These are phyloP conservation scores for Clusia tigrina DNA, from an alignment of 2,888 invertebrate genomes.

Conservation along the genomic window DNA sequence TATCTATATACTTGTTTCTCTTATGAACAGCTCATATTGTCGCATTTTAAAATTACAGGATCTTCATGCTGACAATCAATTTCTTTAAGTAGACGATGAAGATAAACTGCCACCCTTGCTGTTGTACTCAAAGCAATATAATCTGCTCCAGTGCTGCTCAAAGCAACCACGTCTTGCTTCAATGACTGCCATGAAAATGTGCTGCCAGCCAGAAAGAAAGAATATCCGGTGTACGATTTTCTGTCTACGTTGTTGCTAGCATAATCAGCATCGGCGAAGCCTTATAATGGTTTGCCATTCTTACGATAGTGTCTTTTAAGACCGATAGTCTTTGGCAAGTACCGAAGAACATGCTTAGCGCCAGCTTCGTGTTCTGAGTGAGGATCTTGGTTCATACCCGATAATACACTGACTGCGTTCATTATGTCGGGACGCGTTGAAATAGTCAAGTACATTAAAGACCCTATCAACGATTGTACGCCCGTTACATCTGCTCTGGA, in stretches of 20 bases:
- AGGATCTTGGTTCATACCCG: not conserved
- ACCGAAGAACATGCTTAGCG: slow-evolving; percentile 22
- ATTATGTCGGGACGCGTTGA: no score
- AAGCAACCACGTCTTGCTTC: slow-evolving; percentile 33
- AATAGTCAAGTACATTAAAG: no score
- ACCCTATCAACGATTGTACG: no score
- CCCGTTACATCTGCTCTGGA: no score
- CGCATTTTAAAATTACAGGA: no score
- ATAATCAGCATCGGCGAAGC: slow-evolving; percentile 38
- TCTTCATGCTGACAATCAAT: no score
- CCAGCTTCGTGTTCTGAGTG: slow-evolving; percentile 7
- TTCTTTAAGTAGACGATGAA: no score
- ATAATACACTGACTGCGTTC: no score
- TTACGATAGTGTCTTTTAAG: slow-evolving; percentile 22
- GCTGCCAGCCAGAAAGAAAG: slow-evolving; percentile 26
- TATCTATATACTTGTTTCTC: no score
- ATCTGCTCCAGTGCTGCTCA: slow-evolving; percentile 32
- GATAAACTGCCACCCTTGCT: slow-evolving; percentile 17
- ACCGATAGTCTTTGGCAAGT: slow-evolving; percentile 13
- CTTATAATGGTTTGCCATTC: slow-evolving; percentile 15
- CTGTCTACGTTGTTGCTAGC: slow-evolving; percentile 25
- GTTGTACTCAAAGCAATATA: slow-evolving; percentile 29
- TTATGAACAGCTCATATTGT: no score
- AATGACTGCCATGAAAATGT: slow-evolving; percentile 30
- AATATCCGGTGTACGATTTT: slow-evolving; percentile 33